Base-by-base conservation (phyloP, 2,113 vertebrate species). In the Dissostichus mawsoni region DNA sequence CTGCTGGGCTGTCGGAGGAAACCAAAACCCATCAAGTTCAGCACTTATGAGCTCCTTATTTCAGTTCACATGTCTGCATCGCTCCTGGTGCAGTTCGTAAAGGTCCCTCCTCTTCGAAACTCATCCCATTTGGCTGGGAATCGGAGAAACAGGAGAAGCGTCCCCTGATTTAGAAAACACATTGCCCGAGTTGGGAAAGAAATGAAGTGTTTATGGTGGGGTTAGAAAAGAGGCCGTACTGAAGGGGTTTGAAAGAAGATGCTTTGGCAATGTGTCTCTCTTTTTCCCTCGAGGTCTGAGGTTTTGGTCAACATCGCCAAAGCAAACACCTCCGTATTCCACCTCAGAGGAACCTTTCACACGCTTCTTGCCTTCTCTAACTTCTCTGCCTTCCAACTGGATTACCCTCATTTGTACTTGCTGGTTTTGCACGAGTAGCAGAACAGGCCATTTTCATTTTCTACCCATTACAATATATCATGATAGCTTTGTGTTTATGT, bases 241-340 rank as follows among this genome's bases (percentile, higher is more conserved):
- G 53, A 50, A 71, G 74, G 85, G 61, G 23, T 64, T 73, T 25
- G 33, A 70, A 64, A 69, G 62, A 76, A 57, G 50, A 87, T 87
- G 73, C 80, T 85, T 89, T 90, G 75, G 86, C 82, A 50, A 61
- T 10, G 11, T 20, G 2, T 53, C 63, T 80, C n/a, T 69, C 33
- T 67, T 72, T 79, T 79, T 76, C 44, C 77, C 81, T 58, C 1
- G 17, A 79, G 75, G 57, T 23, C 71, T 74, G 63, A 70, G 73
- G 70, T 80, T 86, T 81, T 76, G 78, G 53, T 71, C n/a, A 29
- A 13, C 62, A 23, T 8, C 65, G 88, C 86, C 92, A 90, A 91
- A 92, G 74, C 76, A 88, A 92, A 92, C 86, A 87, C 74, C 78
- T 83, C 67, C 45, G 80, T 88, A 41, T 86, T 87, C 77, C 72